Conservation (phyloP, 2,797 vertebrate species). For the Scarus forsteni region DNA sequence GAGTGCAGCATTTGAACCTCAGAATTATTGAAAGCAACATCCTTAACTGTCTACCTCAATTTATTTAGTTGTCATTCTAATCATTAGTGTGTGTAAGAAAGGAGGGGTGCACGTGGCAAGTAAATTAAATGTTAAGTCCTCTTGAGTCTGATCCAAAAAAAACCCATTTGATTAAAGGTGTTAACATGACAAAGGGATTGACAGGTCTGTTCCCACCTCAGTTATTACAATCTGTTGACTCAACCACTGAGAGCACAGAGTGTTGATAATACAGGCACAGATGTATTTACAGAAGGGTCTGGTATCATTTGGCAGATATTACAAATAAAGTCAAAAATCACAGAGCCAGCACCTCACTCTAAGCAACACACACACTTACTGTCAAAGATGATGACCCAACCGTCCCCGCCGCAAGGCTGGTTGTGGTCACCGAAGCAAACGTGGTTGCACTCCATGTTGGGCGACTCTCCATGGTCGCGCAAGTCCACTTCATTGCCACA, state of each 20-base stretch:
- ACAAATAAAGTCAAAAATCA: background rate
- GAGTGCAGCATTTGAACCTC: too few relatives aligned
- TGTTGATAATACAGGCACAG: background rate
- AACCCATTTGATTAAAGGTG: conserved; percentile 6
- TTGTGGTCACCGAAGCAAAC: conserved; percentile 98
- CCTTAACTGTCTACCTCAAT: too few relatives aligned
- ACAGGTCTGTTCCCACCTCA: background rate
- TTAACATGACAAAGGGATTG: background rate
- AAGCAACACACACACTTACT: conserved; percentile 84
- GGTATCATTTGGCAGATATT: conserved; percentile 2
- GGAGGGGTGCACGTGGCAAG: background rate
- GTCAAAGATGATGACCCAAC: conserved; percentile 95
- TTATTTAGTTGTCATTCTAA: background rate
- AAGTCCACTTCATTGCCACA: conserved; percentile 95
- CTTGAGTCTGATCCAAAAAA: background rate
- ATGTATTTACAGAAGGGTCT: background rate
- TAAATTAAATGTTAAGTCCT: background rate
- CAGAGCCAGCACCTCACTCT: background rate
- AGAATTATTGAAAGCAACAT: too few relatives aligned
- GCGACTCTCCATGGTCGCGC: conserved; percentile 89
- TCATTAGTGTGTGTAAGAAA: background rate
- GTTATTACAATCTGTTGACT: conserved; percentile 6
- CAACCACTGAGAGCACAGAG: background rate
- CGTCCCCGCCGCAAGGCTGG: conserved; percentile 96
- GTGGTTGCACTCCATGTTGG: conserved; percentile 94